Evolutionary conservation across 2,113 vertebrate species (phyloP), one percentile per base, ranked within the genome.

Genomic region (Malurus melanocephalus): DNA sequence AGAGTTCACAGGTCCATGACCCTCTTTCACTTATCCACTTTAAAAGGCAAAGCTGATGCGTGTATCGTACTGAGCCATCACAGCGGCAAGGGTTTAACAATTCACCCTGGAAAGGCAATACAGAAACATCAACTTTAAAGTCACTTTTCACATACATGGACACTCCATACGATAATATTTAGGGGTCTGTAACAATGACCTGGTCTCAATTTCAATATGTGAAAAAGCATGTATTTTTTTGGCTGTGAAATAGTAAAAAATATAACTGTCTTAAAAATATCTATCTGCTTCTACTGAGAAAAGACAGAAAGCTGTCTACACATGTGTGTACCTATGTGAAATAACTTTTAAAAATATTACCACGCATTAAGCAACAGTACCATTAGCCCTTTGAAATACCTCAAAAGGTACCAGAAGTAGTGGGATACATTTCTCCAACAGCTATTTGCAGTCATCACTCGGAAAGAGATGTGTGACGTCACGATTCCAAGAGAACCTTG

Each of bases 1-100:
- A 99, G 71, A 99, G 98, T 82, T 99, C 99, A 46, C 99, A 99
- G 91, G 98, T 99, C 99, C 99, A 99, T 64, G 98, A 99, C 55
- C 99, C 99, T 32, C 98, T 98, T 95, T 99, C 99, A 45, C 99
- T 99, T 96, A 99, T 99, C 99, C 99, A 99, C 92, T 99, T 99
- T 61, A 99, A 97, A 17, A 99, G 97, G 95, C 99, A 99, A 68
- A 98, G 97, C 93, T 99, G 98, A 94, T 99, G 99, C 0, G 98
- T 99, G 90, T 99, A 98, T 9, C 99, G 97, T 64, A 99, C 98
- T 1, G 99, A 99, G 60, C 99, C 99, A 42, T 99, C 98, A 9
- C 99, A 99, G 45, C 99, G 98, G 75, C 99, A 99, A 43, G 99
- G 99, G 92, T 99, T 98, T 97, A 99, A 85, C 94, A 99, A 88